phyloP scores from a whole-genome alignment of 2,888 invertebrate genomes.

The Scaptomyza flava region DNA sequence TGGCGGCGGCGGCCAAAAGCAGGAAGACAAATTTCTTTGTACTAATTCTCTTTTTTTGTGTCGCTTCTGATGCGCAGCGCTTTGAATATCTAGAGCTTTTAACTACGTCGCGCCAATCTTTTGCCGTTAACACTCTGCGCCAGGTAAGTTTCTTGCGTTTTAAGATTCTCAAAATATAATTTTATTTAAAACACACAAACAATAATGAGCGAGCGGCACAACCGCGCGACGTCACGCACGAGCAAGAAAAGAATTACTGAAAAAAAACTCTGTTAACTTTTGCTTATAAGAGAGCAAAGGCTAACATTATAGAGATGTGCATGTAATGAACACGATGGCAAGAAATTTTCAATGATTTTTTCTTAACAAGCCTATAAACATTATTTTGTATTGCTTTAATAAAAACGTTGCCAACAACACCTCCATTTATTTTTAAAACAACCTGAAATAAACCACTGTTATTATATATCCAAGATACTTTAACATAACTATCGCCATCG shows the following conservation, averaged over 20 bases:
- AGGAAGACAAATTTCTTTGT: conserved; percentile 68
- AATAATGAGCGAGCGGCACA: conserved; percentile 37
- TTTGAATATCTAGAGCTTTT: conserved; percentile 21
- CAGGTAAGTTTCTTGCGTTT: conserved; percentile 56
- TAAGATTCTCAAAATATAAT: conserved; percentile 37
- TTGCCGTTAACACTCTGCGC: conserved; percentile 24
- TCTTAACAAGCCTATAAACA: not conserved
- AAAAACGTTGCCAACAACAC: not conserved
- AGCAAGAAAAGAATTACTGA: conserved; percentile 48
- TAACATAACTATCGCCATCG: not conserved
- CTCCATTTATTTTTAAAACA: not conserved
- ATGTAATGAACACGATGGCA: conserved; percentile 1
- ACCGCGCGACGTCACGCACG: conserved; percentile 53
- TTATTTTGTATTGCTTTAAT: too few relatives aligned
- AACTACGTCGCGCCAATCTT: conserved; percentile 40
- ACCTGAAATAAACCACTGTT: too few relatives aligned
- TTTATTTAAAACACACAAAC: conserved; percentile 59
- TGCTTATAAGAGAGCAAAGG: conserved; percentile 44
- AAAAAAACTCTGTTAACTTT: conserved; percentile 38
- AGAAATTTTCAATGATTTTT: not conserved
- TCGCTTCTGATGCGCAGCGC: conserved; percentile 35
- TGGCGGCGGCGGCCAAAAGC: conserved; percentile 52
- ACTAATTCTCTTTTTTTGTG: conserved; percentile 47
- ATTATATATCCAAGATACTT: not conserved
- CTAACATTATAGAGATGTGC: conserved; percentile 28